Percentiles rank a stretch among this genome's conserved stretches.
These are phyloP conservation scores for Bombyx mandarina DNA, from an alignment of 1,140 invertebrate genomes.

Conservation along the genomic window DNA sequence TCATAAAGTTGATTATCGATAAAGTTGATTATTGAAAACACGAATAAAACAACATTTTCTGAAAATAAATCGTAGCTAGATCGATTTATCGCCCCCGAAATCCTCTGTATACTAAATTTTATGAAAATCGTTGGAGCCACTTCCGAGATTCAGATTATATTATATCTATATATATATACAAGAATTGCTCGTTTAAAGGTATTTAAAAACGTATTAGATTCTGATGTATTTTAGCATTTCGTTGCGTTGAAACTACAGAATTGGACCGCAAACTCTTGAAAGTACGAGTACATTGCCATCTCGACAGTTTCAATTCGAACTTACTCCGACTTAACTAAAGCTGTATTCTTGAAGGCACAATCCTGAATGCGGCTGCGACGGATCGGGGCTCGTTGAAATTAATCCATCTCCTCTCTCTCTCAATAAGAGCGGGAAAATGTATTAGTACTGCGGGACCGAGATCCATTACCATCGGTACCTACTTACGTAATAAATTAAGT, in stretches of 20 bases:
- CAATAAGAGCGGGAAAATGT: conserved; percentile 48
- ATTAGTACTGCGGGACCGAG: conserved; percentile 31
- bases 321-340: conserved; percentile 39
- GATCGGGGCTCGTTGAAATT: conserved; percentile 59
- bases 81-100: too few species aligned
- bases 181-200: too few species aligned
- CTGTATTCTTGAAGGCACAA: conserved; percentile 47
- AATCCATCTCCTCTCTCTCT: conserved; percentile 51
- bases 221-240: background rate
- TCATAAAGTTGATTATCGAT: too few species aligned
- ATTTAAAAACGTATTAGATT: background rate
- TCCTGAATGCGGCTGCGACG: conserved; percentile 42
- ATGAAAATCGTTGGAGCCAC: too few species aligned
- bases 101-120: too few species aligned
- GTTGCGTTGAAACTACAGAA: background rate
- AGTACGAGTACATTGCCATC: conserved; percentile 25
- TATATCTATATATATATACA: too few species aligned
- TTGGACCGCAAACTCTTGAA: background rate
- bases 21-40: too few species aligned
- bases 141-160: too few species aligned
- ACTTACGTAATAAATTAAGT: conserved; percentile 8
- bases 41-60: too few species aligned
- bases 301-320: conserved; percentile 58
- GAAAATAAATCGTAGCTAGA: too few species aligned
- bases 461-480: background rate